Conservation (phyloP, 2,888 invertebrate genomes). For the Aleiodes alternator region DNA sequence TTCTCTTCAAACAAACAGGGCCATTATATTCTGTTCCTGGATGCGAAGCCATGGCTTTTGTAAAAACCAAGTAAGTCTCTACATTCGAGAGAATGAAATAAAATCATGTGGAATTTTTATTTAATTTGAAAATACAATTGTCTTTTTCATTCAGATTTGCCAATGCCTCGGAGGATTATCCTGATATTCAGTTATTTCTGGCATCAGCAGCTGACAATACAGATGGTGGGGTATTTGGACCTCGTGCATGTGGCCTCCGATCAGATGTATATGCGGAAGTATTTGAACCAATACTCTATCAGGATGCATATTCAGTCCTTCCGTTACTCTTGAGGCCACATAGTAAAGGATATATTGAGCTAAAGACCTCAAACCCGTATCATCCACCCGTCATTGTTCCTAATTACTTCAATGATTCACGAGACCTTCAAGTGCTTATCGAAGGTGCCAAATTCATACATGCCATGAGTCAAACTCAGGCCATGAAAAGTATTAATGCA, state of each 20-base stretch:
- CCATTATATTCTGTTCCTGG: conserved; percentile 92
- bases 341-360: conserved; percentile 87
- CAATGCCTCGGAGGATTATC: conserved; percentile 87
- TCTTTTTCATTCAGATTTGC: conserved; percentile 4
- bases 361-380: conserved; percentile 89
- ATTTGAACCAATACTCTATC: conserved; percentile 85
- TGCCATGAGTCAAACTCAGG: conserved; percentile 86
- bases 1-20: conserved; percentile 74
- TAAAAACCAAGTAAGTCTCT: conserved; percentile 89
- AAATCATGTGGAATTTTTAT: too few species aligned
- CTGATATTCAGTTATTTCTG: conserved; percentile 93
- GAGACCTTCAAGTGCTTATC: conserved; percentile 86
- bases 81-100: too few species aligned
- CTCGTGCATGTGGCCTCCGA: conserved; percentile 87
- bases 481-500: conserved; percentile 86
- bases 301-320: conserved; percentile 89
- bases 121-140: too few species aligned
- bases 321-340: conserved; percentile 90
- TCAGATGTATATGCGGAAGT: conserved; percentile 85
- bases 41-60: conserved; percentile 91
- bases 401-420: conserved; percentile 89
- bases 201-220: conserved; percentile 91
- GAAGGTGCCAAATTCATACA: conserved; percentile 92
- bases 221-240: conserved; percentile 88
- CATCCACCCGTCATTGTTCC: conserved; percentile 94